Evolutionary conservation across 2,797 vertebrate species (phyloP).

Genomic region (Cossypha caffra): DNA sequence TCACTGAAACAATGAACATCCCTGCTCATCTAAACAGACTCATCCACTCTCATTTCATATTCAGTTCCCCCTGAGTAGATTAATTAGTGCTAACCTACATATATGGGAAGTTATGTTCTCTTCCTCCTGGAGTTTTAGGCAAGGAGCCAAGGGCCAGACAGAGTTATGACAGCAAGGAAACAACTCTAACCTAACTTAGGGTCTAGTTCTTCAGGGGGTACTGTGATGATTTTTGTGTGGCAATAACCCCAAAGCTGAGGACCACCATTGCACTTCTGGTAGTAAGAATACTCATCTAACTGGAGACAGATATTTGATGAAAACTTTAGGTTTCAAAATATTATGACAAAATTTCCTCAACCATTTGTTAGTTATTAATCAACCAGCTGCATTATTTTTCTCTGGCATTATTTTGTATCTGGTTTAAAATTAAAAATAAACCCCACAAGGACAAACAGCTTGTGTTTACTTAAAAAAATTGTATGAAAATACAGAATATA

Average conservation of each 20-base stretch:
- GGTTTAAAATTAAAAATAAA: constrained; percentile 11
- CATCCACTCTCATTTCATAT: not conserved
- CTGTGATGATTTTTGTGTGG: not conserved
- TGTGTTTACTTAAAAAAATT: constrained; percentile 45
- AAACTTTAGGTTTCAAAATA: not conserved
- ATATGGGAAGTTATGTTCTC: not conserved
- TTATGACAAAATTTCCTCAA: not conserved
- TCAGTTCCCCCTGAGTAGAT: not conserved
- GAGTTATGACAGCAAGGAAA: not conserved
- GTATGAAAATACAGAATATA: constrained; percentile 55
- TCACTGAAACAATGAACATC: not conserved
- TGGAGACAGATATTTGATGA: not conserved
- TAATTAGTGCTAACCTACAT: not conserved
- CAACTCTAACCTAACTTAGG: not conserved
- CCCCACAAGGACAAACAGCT: not conserved
- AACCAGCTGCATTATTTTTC: not conserved
- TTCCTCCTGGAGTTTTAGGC: not conserved
- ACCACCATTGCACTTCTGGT: not conserved
- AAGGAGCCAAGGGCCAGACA: not conserved
- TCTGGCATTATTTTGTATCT: not conserved
- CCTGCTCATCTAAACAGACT: not conserved
- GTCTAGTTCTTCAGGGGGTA: not conserved
- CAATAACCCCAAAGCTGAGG: not conserved
- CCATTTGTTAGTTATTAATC: not conserved
- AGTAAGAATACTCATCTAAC: not conserved